Evolutionary conservation across 2,888 invertebrate genomes (phyloP).

Genomic region (Watsonalla binaria): DNA sequence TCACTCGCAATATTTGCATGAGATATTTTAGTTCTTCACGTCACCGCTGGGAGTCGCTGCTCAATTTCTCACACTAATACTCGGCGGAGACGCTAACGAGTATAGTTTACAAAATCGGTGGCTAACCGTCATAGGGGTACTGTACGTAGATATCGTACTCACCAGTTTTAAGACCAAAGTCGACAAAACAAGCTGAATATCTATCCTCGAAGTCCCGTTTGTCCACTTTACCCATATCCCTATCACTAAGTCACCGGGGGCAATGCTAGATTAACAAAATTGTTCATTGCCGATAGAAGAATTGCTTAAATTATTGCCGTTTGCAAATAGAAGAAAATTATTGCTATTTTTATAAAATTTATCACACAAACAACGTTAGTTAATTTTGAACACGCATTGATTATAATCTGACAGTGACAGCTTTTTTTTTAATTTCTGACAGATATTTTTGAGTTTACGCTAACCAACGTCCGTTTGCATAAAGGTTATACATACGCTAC

Average conservation of each 20-base stretch:
- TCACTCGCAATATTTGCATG: no score
- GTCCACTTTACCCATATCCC: conserved; percentile 52
- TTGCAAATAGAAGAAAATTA: not conserved
- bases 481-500: no score
- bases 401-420: no score
- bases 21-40: no score
- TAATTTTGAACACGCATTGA: not conserved
- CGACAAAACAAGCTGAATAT: conserved; percentile 62
- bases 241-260: conserved; percentile 26
- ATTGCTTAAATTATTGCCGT: not conserved
- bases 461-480: no score
- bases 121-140: no score
- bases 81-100: no score
- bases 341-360: not conserved
- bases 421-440: no score
- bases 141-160: conserved; percentile 12
- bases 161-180: conserved; percentile 68
- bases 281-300: conserved; percentile 24
- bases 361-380: not conserved
- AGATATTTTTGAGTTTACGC: no score
- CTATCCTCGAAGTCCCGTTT: conserved; percentile 61
- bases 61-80: no score
- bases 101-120: no score
- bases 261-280: conserved; percentile 11
- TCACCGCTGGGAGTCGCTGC: no score